These are phyloP conservation scores for Luffia ferchaultella DNA, from an alignment of 2,888 invertebrate species.

Conservation along the genomic window DNA sequence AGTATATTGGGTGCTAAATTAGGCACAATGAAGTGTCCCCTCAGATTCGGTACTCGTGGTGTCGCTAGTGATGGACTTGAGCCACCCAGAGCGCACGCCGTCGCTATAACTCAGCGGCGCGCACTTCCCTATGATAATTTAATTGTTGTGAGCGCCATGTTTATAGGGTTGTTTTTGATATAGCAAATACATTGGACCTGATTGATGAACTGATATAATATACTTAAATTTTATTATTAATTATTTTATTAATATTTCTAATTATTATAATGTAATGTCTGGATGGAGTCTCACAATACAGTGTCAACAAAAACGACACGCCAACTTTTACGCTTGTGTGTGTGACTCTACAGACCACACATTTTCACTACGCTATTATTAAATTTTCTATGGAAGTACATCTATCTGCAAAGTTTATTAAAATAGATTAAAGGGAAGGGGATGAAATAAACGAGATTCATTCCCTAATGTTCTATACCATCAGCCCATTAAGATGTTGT, in stretches of 20 bases:
- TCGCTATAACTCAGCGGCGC: slow-evolving; percentile 49
- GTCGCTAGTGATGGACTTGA: slow-evolving; percentile 51
- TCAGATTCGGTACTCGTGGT: neutral
- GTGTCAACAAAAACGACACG: no score
- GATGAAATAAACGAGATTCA: no score
- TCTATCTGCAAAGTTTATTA: no score
- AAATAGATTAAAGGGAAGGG: no score
- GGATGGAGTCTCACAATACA: no score
- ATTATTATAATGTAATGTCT: neutral
- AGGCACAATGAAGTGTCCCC: neutral
- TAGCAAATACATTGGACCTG: neutral
- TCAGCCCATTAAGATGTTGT: no score
- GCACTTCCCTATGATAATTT: slow-evolving; percentile 61
- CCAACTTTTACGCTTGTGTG: no score
- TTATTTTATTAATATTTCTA: neutral
- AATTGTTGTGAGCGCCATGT: slow-evolving; percentile 53
- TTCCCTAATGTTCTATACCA: no score
- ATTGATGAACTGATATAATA: neutral
- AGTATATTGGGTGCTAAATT: no score
- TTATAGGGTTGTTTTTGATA: neutral
- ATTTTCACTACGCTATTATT: no score
- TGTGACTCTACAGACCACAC: no score
- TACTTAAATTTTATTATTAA: neutral
- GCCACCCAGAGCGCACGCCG: slow-evolving; percentile 44
- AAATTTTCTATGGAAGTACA: neutral